A percentile compares a stretch with the other conserved stretches of the same genome.
phyloP scores from a whole-genome alignment of 1,140 invertebrate genomes.

The Bombus affinis region DNA sequence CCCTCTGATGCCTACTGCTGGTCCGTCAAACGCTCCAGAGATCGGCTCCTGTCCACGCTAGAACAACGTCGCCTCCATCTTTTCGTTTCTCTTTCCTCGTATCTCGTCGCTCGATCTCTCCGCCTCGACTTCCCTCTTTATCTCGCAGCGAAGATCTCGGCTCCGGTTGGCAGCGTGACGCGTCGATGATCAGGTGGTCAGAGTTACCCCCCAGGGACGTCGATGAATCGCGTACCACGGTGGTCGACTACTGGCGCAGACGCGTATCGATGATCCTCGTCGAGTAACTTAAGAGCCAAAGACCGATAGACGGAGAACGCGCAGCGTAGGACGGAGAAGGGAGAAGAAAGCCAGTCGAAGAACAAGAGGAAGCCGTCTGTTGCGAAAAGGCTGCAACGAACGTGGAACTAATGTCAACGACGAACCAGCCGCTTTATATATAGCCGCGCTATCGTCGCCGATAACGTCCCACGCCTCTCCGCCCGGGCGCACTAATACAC shows the following conservation, averaged over 20 bases:
- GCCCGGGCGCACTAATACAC: slow-evolving; percentile 19
- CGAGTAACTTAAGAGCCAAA: neutral
- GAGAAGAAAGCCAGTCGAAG: neutral
- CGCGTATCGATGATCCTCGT: neutral
- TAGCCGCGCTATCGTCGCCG: slow-evolving; percentile 52
- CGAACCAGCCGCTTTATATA: slow-evolving; percentile 62
- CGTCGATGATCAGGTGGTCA: neutral
- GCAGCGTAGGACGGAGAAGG: neutral
- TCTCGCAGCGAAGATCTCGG: neutral
- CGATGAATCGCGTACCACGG: slow-evolving; percentile 21
- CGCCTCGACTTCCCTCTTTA: neutral
- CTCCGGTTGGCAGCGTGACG: neutral
- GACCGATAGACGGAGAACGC: neutral
- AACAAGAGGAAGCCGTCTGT: neutral
- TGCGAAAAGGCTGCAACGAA: slow-evolving; percentile 26
- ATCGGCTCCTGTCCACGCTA: slow-evolving; percentile 41
- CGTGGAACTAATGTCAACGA: slow-evolving; percentile 58
- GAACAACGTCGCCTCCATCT: slow-evolving; percentile 53
- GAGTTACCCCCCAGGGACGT: neutral
- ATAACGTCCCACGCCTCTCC: slow-evolving; percentile 13
- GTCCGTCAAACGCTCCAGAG: neutral
- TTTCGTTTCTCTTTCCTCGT: slow-evolving; percentile 1
- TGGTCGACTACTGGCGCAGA: neutral
- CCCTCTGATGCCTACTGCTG: neutral
- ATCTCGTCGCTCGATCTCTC: neutral